phyloP scores from a whole-genome alignment of 1,140 invertebrate species.

The Cryptotermes secundus region DNA sequence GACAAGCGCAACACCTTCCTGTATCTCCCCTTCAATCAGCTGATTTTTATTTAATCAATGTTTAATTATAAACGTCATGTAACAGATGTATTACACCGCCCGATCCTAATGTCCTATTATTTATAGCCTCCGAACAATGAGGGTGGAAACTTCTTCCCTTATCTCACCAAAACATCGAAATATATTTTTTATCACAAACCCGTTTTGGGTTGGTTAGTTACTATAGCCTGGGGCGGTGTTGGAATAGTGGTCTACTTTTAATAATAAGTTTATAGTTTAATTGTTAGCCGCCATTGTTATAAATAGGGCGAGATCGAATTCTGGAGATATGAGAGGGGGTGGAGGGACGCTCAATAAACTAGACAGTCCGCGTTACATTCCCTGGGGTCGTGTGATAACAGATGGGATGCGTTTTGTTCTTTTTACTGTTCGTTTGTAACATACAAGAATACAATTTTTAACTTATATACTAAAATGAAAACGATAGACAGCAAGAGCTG shows the following conservation, averaged over 20 bases:
- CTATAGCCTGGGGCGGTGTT: neutral
- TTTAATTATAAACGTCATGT: slow-evolving; percentile 22
- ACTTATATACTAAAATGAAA: too few species aligned
- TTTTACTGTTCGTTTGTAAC: neutral
- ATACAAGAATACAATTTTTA: too few species aligned
- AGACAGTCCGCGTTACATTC: neutral
- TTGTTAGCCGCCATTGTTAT: slow-evolving; percentile 25
- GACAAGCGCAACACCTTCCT: neutral
- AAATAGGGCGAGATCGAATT: neutral
- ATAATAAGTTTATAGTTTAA: slow-evolving; percentile 31
- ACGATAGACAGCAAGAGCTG: too few species aligned
- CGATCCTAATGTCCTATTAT: slow-evolving; percentile 23
- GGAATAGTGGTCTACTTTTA: slow-evolving; percentile 20
- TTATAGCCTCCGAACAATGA: neutral
- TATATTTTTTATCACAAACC: slow-evolving; percentile 19
- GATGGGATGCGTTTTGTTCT: neutral
- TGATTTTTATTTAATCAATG: slow-evolving; percentile 27
- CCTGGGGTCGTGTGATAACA: neutral
- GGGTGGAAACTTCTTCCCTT: slow-evolving; percentile 8
- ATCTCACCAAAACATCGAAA: slow-evolving; percentile 22
- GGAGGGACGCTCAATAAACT: neutral
- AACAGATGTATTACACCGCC: slow-evolving; percentile 29
- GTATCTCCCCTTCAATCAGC: slow-evolving; percentile 24
- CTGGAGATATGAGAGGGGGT: neutral
- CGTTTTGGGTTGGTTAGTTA: neutral